A percentile compares a stretch with the other conserved stretches of the same genome.
Evolutionary conservation across 2,888 invertebrate species (phyloP).

Genomic region (Neocrepidodera transversa): DNA sequence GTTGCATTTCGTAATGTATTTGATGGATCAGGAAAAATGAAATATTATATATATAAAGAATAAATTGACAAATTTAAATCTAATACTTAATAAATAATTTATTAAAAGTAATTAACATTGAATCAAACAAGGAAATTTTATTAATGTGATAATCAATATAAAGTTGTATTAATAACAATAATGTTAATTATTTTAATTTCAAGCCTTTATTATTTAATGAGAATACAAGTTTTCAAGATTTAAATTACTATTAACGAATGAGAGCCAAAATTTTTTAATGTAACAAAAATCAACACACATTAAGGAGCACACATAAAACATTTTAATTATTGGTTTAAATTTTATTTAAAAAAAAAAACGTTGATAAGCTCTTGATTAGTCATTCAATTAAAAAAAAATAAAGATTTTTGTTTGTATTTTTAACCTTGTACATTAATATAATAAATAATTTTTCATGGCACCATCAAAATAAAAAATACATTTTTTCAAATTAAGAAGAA

Average conservation of each 20-base stretch:
- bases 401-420: too few relatives aligned
- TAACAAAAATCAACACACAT: neutral
- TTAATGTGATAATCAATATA: neutral
- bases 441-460: too few relatives aligned
- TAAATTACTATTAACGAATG: neutral
- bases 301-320: too few relatives aligned
- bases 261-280: neutral
- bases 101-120: neutral
- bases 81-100: constrained; percentile 7
- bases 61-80: neutral
- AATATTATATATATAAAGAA: neutral
- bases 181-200: neutral
- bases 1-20: too few relatives aligned
- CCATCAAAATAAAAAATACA: too few relatives aligned
- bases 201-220: too few relatives aligned
- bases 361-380: too few relatives aligned
- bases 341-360: too few relatives aligned
- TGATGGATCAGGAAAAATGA: constrained; percentile 2
- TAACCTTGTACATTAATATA: too few relatives aligned
- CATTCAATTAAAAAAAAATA: too few relatives aligned
- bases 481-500: too few relatives aligned
- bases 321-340: too few relatives aligned
- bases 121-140: neutral
- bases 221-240: neutral
- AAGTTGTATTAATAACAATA: neutral